Evolutionary conservation across 2,888 invertebrate species (phyloP).

Genomic region (Dolomedes plantarius): DNA sequence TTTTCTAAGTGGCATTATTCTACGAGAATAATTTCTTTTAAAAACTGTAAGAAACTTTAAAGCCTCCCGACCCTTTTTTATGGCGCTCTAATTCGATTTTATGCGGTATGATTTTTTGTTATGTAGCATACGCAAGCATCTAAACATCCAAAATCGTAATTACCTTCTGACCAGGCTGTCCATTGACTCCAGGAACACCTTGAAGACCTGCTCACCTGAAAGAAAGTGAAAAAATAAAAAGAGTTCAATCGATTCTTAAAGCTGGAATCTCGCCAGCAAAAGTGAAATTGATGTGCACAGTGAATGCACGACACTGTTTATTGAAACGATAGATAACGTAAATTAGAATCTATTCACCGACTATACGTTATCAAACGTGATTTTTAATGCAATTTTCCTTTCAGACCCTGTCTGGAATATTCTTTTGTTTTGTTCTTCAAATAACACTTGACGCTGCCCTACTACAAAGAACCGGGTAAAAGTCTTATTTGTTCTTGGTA

Average conservation of each 20-base stretch:
- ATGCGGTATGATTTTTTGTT: too few species aligned
- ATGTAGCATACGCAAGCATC: too few species aligned
- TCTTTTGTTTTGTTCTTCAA: neutral
- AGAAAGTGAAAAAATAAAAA: neutral
- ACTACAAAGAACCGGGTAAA: neutral
- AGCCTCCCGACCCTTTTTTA: too few species aligned
- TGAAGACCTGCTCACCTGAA: constrained; percentile 50
- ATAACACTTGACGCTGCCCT: neutral
- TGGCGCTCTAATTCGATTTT: too few species aligned
- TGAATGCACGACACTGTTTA: neutral
- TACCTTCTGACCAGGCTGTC: constrained; percentile 51
- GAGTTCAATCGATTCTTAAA: neutral
- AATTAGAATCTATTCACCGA: too few species aligned
- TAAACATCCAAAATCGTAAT: neutral
- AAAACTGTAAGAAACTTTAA: too few species aligned
- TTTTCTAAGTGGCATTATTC: too few species aligned
- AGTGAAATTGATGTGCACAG: neutral
- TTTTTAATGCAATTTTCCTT: neutral
- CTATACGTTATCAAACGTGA: neutral
- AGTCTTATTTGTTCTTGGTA: neutral
- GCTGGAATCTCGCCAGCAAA: neutral
- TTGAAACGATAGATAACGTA: neutral
- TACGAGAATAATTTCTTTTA: too few species aligned
- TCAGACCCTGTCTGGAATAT: neutral
- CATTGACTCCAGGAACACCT: constrained; percentile 50